Evolutionary conservation across 2,113 vertebrate genomes (phyloP).

Genomic region (Rissa tridactyla): DNA sequence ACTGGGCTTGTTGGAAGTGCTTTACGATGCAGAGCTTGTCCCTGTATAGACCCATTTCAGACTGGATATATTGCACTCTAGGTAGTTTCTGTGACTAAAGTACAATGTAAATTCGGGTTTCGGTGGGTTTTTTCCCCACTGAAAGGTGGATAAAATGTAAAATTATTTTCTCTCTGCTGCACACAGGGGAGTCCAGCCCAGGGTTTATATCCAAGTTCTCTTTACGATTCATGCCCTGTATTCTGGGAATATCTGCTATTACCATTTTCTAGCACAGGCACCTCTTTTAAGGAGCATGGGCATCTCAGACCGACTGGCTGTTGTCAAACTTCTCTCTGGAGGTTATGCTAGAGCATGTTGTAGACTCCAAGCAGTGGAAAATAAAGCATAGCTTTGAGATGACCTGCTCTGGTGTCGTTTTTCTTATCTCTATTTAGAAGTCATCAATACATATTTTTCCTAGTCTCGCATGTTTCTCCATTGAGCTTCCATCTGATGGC

Average conservation of each 20-base stretch:
- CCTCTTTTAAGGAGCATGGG: not conserved
- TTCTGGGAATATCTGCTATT: not conserved
- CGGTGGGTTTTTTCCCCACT: not conserved
- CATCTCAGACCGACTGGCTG: not conserved
- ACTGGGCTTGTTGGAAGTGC: not conserved
- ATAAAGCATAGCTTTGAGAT: not conserved
- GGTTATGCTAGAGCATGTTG: not conserved
- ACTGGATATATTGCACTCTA: no score
- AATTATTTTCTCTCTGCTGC: not conserved
- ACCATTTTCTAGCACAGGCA: not conserved
- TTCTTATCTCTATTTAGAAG: not conserved
- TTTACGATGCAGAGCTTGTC: not conserved
- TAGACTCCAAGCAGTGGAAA: not conserved
- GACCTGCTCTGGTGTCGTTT: not conserved
- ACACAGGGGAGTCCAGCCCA: not conserved
- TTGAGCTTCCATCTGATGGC: not conserved
- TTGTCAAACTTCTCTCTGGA: not conserved
- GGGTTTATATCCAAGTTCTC: not conserved
- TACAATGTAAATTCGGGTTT: fast-evolving
- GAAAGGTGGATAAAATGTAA: not conserved
- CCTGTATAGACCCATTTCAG: not conserved
- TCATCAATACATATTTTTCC: not conserved
- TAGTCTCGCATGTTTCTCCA: not conserved
- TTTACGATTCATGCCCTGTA: not conserved
- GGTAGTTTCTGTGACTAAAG: not conserved